Evolutionary conservation across 2,113 vertebrate genomes (phyloP).

Genomic region (Otocyon megalotis): DNA sequence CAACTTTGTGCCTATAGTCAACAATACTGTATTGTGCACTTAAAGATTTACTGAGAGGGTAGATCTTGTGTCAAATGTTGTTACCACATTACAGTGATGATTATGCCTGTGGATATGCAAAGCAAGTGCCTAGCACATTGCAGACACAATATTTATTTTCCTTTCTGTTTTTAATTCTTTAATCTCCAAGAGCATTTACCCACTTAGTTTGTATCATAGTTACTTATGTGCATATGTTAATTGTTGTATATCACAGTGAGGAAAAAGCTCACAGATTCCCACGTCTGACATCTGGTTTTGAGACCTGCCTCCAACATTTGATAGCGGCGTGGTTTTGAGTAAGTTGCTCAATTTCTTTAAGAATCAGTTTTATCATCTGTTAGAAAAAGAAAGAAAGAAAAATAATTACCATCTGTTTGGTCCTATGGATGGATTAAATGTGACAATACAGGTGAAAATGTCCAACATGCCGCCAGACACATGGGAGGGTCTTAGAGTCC

Average conservation of each 20-base stretch:
- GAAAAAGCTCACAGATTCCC: neutral
- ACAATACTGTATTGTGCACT: neutral
- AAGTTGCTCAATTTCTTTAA: neutral
- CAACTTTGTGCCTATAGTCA: neutral
- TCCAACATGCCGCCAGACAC: neutral
- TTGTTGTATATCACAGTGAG: neutral
- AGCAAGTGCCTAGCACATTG: neutral
- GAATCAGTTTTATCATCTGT: neutral
- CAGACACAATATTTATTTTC: neutral
- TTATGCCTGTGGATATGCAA: neutral
- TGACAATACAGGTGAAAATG: neutral
- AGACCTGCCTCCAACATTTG: neutral
- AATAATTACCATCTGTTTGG: neutral
- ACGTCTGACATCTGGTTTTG: neutral
- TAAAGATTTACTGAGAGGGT: neutral
- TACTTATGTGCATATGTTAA: neutral
- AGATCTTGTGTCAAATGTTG: neutral
- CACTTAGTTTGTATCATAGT: neutral
- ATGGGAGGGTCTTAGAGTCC: neutral
- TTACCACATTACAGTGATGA: neutral
- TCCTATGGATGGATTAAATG: neutral
- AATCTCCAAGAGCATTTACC: neutral
- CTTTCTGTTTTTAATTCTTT: neutral
- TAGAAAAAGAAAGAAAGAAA: neutral
- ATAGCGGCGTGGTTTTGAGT: neutral